Evolutionary conservation across 2,113 vertebrate genomes (phyloP).

Genomic region (Nannospalax galili): DNA sequence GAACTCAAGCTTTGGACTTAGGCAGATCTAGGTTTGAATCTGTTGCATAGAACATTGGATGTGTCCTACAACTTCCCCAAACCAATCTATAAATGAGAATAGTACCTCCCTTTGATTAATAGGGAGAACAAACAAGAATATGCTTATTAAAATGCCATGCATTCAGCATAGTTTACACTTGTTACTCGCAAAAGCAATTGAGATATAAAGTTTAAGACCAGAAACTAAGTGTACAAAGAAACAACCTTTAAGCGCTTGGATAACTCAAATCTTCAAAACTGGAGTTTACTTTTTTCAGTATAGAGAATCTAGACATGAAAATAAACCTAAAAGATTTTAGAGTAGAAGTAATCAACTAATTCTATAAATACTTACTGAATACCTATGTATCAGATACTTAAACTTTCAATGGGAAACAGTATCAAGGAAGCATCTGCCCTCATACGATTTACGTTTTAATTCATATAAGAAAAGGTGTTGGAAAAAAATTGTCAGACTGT

Average conservation of each 20-base stretch:
- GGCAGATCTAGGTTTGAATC: background rate
- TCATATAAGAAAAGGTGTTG: background rate
- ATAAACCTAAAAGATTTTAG: background rate
- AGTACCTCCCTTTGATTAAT: background rate
- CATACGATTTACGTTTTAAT: background rate
- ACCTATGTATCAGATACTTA: background rate
- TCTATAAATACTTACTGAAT: background rate
- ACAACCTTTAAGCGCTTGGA: background rate
- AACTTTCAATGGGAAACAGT: background rate
- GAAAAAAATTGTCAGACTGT: background rate
- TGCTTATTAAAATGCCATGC: background rate
- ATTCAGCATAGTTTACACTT: background rate
- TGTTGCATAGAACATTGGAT: background rate
- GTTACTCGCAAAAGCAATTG: background rate
- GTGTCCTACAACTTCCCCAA: background rate
- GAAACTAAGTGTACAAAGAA: background rate
- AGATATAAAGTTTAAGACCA: background rate
- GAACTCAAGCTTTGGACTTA: background rate
- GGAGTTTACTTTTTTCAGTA: background rate
- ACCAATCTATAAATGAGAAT: background rate
- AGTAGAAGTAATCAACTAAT: background rate
- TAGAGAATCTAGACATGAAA: background rate
- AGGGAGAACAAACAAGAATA: background rate
- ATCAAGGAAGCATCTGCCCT: background rate
- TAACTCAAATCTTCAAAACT: constrained; percentile 20